phyloP scores from a whole-genome alignment of 1,140 invertebrate species.

The Calliopsis andreniformis region DNA sequence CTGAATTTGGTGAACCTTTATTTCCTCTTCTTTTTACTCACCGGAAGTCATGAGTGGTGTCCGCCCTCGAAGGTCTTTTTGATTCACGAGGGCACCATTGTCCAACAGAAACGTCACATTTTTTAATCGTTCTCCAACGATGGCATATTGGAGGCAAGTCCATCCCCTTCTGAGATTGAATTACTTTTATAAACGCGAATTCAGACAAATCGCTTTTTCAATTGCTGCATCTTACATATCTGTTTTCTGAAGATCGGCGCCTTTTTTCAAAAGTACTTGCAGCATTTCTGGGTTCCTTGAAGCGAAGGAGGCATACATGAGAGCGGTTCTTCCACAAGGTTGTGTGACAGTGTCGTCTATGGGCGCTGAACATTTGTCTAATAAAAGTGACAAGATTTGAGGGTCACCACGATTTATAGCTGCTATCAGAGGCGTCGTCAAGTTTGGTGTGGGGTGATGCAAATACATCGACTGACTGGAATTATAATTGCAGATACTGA shows the following conservation, averaged over 20 bases:
- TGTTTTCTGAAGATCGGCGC: slow-evolving; percentile 39
- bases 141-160: slow-evolving; percentile 58
- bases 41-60: slow-evolving; percentile 67
- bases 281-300: slow-evolving; percentile 53
- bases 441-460: slow-evolving; percentile 55
- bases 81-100: slow-evolving; percentile 71
- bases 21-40: slow-evolving; percentile 2
- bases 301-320: slow-evolving; percentile 61
- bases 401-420: slow-evolving; percentile 77
- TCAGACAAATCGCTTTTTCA: not conserved
- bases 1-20: not conserved
- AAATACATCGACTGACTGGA: slow-evolving; percentile 52
- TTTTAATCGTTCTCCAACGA: slow-evolving; percentile 50
- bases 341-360: slow-evolving; percentile 54
- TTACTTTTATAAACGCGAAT: not conserved
- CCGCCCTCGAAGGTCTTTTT: slow-evolving; percentile 43
- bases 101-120: slow-evolving; percentile 77
- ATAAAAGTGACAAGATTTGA: slow-evolving; percentile 52
- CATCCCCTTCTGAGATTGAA: slow-evolving; percentile 52
- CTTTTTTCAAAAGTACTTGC: slow-evolving; percentile 53
- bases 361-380: slow-evolving; percentile 40
- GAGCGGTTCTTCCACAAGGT: slow-evolving; percentile 52
- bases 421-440: slow-evolving; percentile 76
- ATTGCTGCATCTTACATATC: slow-evolving; percentile 46
- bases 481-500: not conserved